These are phyloP conservation scores for Hymenochirus boettgeri DNA, from an alignment of 2,113 vertebrate genomes.

Conservation along the genomic window DNA sequence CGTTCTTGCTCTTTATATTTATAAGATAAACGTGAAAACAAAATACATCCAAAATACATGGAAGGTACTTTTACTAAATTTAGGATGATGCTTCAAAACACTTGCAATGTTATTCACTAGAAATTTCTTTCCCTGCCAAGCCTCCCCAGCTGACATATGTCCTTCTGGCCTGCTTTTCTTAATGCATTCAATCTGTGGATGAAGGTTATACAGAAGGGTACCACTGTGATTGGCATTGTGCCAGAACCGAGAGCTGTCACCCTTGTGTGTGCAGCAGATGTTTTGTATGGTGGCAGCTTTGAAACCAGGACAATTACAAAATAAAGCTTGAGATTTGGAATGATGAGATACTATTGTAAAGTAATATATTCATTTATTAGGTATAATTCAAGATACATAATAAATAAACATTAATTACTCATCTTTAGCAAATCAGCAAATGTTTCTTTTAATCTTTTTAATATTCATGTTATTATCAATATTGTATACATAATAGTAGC, in stretches of 20 bases:
- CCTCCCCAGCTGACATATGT: slow-evolving; percentile 25
- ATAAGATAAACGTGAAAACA: too few species aligned
- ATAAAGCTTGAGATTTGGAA: not conserved
- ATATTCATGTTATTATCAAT: too few species aligned
- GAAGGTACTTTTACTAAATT: too few species aligned
- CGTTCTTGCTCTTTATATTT: not conserved
- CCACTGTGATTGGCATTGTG: slow-evolving; percentile 16
- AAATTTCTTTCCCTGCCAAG: not conserved
- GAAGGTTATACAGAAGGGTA: slow-evolving; percentile 34
- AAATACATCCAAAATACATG: too few species aligned
- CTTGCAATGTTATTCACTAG: slow-evolving; percentile 5
- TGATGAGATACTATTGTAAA: not conserved
- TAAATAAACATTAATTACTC: too few species aligned
- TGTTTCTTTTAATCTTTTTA: too few species aligned
- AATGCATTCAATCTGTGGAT: slow-evolving; percentile 14
- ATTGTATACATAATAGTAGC: too few species aligned
- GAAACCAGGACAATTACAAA: slow-evolving; percentile 2
- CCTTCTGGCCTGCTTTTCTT: slow-evolving; percentile 7
- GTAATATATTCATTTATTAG: too few species aligned
- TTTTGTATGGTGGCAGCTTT: slow-evolving; percentile 21
- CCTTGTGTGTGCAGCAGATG: slow-evolving; percentile 22
- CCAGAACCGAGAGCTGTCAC: slow-evolving; percentile 28
- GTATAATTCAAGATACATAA: too few species aligned
- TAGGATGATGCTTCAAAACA: not conserved
- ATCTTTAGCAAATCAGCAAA: too few species aligned